Conservation (phyloP, 2,888 invertebrate genomes). For the Aphrophora alni region DNA sequence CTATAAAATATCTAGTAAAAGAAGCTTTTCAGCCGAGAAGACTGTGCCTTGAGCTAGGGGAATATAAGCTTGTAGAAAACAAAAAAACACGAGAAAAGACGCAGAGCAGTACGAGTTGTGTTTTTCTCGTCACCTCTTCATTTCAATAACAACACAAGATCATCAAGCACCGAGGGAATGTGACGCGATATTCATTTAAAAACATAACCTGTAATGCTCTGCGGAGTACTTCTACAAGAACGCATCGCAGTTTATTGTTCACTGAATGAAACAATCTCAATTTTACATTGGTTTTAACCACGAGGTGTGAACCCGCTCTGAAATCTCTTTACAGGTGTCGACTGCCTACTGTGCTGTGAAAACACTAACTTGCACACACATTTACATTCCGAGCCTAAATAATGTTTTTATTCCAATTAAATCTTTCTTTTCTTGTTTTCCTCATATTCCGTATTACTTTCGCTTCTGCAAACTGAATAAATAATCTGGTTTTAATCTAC, state of each 20-base stretch:
- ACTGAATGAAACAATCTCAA: background rate
- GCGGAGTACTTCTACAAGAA: background rate
- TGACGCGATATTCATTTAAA: background rate
- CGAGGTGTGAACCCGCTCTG: background rate
- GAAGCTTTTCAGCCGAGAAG: constrained; percentile 20
- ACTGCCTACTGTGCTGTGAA: background rate
- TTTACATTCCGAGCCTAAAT: background rate
- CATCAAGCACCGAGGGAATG: background rate
- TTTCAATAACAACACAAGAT: background rate
- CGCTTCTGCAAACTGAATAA: background rate
- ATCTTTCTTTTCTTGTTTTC: background rate
- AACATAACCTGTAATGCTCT: background rate
- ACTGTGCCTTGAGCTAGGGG: background rate
- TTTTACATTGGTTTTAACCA: background rate
- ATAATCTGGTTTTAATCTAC: background rate
- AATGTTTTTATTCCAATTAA: background rate
- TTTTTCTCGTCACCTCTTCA: constrained; percentile 29
- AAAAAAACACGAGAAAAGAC: constrained; percentile 19
- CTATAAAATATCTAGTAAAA: constrained; percentile 30
- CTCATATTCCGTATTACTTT: background rate
- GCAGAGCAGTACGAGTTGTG: background rate
- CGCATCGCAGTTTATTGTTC: background rate
- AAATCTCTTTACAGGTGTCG: background rate
- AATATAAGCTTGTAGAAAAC: background rate
- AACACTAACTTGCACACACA: background rate